Percentiles rank a stretch among this genome's conserved stretches.
Evolutionary conservation across 2,797 vertebrate species (phyloP).

Genomic region (Simalia tracyae): DNA sequence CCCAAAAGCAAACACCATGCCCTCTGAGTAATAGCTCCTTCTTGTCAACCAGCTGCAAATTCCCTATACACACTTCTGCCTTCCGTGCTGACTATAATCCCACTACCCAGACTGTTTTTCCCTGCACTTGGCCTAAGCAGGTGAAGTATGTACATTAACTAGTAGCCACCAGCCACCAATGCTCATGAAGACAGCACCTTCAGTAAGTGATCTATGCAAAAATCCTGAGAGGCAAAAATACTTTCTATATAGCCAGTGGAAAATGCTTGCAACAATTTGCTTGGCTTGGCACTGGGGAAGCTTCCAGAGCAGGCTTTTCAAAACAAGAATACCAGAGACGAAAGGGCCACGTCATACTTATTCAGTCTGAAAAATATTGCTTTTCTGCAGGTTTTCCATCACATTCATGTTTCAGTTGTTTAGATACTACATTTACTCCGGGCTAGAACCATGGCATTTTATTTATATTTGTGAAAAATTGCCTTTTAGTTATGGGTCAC

Average conservation of each 20-base stretch:
- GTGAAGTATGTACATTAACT: background rate
- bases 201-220: background rate
- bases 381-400: background rate
- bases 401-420: background rate
- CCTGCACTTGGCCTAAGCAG: background rate
- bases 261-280: background rate
- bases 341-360: background rate
- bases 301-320: background rate
- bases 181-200: background rate
- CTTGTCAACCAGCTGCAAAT: background rate
- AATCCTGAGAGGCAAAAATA: background rate
- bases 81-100: background rate
- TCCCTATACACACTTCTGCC: background rate
- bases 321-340: background rate
- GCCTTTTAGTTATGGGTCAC: background rate
- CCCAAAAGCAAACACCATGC: background rate
- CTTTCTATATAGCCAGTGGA: background rate
- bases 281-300: background rate
- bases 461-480: background rate
- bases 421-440: background rate
- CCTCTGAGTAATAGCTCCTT: background rate
- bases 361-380: background rate
- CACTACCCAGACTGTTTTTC: background rate
- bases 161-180: background rate
- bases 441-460: background rate